phyloP scores from a whole-genome alignment of 2,888 invertebrate genomes.

The Geophilus truncorum region DNA sequence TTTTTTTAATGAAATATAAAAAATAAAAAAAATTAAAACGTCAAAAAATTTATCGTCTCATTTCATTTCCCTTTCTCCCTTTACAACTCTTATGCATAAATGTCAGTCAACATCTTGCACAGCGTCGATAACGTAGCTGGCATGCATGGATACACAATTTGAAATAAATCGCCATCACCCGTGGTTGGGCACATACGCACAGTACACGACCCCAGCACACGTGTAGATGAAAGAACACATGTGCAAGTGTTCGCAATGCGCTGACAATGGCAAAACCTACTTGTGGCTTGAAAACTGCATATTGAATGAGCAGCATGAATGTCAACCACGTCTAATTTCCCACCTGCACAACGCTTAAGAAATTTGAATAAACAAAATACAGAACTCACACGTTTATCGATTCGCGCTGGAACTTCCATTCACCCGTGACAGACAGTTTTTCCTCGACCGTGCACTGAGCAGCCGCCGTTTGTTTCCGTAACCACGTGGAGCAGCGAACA shows the following conservation, averaged over 20 bases:
- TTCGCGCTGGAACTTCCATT: not conserved
- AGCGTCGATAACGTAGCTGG: not conserved
- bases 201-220: too few species aligned
- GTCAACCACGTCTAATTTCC: not conserved
- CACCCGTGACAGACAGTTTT: not conserved
- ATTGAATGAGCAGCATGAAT: not conserved
- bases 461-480: not conserved
- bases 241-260: not conserved
- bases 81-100: not conserved
- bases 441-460: too few species aligned
- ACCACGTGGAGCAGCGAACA: not conserved
- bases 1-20: too few species aligned
- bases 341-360: not conserved
- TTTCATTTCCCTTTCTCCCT: not conserved
- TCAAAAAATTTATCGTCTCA: not conserved
- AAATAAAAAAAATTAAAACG: not conserved
- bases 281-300: not conserved
- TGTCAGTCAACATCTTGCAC: not conserved
- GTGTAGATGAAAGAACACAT: not conserved
- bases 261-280: not conserved
- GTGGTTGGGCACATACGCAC: not conserved
- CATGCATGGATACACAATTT: not conserved
- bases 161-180: not conserved
- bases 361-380: too few species aligned
- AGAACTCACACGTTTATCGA: not conserved